phyloP scores from a whole-genome alignment of 2,113 vertebrate species.

The Cranoglanis bouderius region DNA sequence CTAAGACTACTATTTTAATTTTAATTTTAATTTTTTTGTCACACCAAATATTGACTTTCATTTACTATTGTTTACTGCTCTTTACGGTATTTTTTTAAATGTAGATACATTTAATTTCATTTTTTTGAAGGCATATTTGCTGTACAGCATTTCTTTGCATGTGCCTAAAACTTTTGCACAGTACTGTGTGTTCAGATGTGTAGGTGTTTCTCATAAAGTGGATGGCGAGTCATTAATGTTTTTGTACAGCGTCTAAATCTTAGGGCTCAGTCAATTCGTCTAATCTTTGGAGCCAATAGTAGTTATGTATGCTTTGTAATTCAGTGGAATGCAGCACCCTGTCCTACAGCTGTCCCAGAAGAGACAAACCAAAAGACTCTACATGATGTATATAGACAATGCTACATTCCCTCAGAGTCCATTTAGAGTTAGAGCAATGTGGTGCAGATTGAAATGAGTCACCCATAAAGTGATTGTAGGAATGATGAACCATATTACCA shows the following conservation, averaged over 20 bases:
- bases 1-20: too few species aligned
- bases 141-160: too few species aligned
- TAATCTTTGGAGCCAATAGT: not conserved
- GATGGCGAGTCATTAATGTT: not conserved
- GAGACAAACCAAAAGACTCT: not conserved
- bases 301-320: not conserved
- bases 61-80: too few species aligned
- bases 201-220: not conserved
- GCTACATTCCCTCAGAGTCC: not conserved
- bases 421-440: not conserved
- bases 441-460: constrained; percentile 3
- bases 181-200: not conserved
- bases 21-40: too few species aligned
- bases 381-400: not conserved
- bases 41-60: too few species aligned
- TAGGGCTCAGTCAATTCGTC: not conserved
- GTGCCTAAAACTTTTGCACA: too few species aligned
- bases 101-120: too few species aligned
- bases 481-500: constrained; percentile 20
- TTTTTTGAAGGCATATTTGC: too few species aligned
- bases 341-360: not conserved
- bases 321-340: not conserved
- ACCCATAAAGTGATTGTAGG: not conserved
- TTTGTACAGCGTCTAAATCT: not conserved
- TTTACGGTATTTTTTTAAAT: too few species aligned